Evolutionary conservation across 2,113 vertebrate genomes (phyloP).

Genomic region (Archocentrus centrarchus): DNA sequence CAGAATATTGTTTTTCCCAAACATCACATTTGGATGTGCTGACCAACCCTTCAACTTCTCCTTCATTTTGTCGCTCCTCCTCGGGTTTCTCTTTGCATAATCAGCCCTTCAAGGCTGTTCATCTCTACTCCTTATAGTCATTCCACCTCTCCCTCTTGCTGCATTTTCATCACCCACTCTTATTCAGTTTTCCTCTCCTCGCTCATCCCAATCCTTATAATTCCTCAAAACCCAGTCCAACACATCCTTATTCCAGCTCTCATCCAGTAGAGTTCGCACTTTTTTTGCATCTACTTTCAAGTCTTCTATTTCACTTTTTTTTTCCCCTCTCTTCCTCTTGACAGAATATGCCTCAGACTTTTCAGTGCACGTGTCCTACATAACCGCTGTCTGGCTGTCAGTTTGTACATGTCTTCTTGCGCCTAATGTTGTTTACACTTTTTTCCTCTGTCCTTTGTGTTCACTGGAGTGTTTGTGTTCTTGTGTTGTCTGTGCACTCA

Average conservation of each 20-base stretch:
- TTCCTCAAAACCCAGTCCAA: not conserved
- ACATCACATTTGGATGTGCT: not conserved
- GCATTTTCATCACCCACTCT: slow-evolving; percentile 18
- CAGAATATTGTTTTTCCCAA: not conserved
- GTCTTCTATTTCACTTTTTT: not conserved
- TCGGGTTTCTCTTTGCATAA: slow-evolving; percentile 20
- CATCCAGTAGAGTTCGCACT: slow-evolving; percentile 27
- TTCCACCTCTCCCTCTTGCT: not conserved
- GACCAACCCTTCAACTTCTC: slow-evolving; percentile 14
- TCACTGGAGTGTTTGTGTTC: slow-evolving; percentile 1
- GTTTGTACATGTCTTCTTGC: not conserved
- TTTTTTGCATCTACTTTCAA: slow-evolving; percentile 32
- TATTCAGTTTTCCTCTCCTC: not conserved
- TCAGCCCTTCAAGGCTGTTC: slow-evolving; percentile 26
- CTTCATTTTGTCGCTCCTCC: not conserved
- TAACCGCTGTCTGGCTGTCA: not conserved
- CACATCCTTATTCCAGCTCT: slow-evolving; percentile 50
- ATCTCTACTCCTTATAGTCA: slow-evolving; percentile 5
- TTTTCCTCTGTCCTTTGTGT: not conserved
- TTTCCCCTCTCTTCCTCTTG: slow-evolving; percentile 11
- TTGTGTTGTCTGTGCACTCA: not conserved
- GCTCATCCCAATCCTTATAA: not conserved
- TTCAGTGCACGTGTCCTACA: slow-evolving; percentile 34
- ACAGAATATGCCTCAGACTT: slow-evolving; percentile 19
- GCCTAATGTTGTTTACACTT: not conserved